phyloP scores from a whole-genome alignment of 2,888 invertebrate species.

The Allygus modestus region DNA sequence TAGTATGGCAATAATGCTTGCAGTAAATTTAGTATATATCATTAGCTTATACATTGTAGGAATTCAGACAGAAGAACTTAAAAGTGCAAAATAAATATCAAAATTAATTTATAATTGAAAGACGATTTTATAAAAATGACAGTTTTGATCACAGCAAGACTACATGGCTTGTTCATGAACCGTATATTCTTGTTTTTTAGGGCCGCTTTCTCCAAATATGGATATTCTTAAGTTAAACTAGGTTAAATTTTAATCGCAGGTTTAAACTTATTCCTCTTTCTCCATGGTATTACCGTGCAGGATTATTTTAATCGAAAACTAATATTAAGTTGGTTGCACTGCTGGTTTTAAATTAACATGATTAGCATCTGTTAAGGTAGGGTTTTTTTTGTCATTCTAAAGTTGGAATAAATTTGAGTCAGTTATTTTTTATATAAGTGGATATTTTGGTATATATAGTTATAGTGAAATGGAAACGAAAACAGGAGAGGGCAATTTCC shows the following conservation, averaged over 20 bases:
- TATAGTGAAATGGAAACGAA: not conserved
- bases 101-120: too few relatives aligned
- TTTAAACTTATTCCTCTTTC: slow-evolving; percentile 6
- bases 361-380: slow-evolving; percentile 3
- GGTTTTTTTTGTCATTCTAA: not conserved
- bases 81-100: too few relatives aligned
- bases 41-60: too few relatives aligned
- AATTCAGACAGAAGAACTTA: too few relatives aligned
- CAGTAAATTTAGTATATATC: too few relatives aligned
- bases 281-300: not conserved
- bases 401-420: not conserved
- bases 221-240: not conserved
- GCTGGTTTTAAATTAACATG: not conserved
- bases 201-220: slow-evolving; percentile 35
- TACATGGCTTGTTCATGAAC: too few relatives aligned
- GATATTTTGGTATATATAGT: too few relatives aligned
- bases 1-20: too few relatives aligned
- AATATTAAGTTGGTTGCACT: not conserved
- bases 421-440: not conserved
- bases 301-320: not conserved
- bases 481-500: not conserved
- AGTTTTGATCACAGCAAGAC: too few relatives aligned
- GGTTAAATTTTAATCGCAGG: slow-evolving; percentile 23
- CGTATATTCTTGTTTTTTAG: too few relatives aligned
- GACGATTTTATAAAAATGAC: too few relatives aligned